Base-by-base conservation (phyloP, 2,113 vertebrate species). In the Nesogale talazaci region DNA sequence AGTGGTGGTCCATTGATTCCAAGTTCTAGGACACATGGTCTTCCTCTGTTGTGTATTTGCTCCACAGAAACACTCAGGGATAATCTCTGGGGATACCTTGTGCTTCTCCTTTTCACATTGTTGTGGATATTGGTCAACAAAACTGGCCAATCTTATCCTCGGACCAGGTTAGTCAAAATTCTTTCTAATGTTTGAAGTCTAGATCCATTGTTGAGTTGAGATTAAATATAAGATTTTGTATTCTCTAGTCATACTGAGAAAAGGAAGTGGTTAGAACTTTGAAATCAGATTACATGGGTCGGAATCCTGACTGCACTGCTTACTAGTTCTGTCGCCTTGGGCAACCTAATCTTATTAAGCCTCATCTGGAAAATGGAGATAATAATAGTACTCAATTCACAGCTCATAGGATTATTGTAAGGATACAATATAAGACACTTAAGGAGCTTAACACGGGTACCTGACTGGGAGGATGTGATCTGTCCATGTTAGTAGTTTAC, bases 331-430 rank as follows among this genome's bases (percentile, higher is more conserved):
- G 72, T 93, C 7, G 0, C 91, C 69, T 65, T 72, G 38, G 69
- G 77, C 20, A 88, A 36, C 34, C 40, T 88, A 91, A 94, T 91
- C 78, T 92, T 75, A 89, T 83, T 94, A 91, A 92, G 83, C 46
- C n/a, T 93, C 63, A 27, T 93, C 85, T 96, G 94, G 93, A 77
- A 87, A 92, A 77, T 78, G 65, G 83, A 93, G 96, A 94, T 94
- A 95, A 94, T 87, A 79, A 76, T 59, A 79, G 61, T 27, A 82
- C 74, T 95, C 91, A 84, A 69, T 90, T 84, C 74, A 40, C 22
- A 46, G 74, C 89, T 94, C 81, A 78, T 65, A 84, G 69, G 57
- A 57, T 81, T 93, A 83, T 67, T 93, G 46, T 76, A 77, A 92
- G 40, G 78, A 87, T 85, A 69, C 88, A 83, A 83, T 86, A 95